A percentile compares a stretch with the other conserved stretches of the same genome.
Conservation (phyloP, 2,797 vertebrate species). For the Phoebastria nigripes region DNA sequence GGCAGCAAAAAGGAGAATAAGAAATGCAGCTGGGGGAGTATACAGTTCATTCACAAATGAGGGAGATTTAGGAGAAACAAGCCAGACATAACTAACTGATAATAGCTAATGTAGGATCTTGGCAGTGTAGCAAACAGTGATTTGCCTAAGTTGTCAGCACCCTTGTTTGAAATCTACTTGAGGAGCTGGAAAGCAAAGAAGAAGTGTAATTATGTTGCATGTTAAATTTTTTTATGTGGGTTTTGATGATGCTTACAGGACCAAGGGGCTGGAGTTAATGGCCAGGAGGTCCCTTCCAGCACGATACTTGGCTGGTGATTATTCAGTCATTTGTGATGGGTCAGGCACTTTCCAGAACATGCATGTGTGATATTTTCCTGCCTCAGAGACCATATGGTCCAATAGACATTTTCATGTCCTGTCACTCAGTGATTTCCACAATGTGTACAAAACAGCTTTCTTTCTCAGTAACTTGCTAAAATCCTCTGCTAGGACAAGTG, state of each 20-base stretch:
- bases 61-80: background rate
- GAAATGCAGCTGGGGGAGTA: background rate
- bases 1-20: background rate
- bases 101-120: background rate
- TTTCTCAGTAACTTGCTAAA: background rate
- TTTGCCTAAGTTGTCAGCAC: background rate
- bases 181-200: background rate
- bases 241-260: background rate
- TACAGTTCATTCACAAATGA: background rate
- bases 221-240: background rate
- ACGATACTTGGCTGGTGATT: background rate
- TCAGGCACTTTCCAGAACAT: background rate
- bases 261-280: background rate
- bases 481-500: background rate
- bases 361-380: background rate
- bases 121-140: background rate
- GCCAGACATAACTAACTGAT: background rate
- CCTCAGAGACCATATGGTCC: background rate
- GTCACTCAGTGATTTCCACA: background rate
- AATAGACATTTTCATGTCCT: background rate
- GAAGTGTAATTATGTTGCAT: background rate
- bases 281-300: background rate
- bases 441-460: background rate
- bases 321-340: background rate
- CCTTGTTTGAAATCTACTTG: background rate